A percentile compares a stretch with the other conserved stretches of the same genome.
These are phyloP conservation scores for Macrotis lagotis DNA, from an alignment of 2,113 vertebrate genomes.

Conservation along the genomic window DNA sequence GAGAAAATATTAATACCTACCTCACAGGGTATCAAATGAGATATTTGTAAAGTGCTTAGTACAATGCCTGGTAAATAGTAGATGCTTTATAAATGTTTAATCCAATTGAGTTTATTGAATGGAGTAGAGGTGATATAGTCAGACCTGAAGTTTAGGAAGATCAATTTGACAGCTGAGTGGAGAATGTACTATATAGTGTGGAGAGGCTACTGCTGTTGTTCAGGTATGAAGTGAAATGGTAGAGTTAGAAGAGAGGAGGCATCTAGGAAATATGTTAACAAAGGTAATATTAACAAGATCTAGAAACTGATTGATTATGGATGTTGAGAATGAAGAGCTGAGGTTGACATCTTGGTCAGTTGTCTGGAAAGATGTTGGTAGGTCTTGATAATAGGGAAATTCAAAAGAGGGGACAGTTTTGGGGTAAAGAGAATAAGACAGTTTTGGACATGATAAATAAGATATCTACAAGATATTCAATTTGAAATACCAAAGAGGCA, in stretches of 20 bases:
- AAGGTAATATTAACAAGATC: neutral
- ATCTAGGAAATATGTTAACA: neutral
- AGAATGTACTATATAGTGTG: neutral
- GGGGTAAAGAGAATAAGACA: too few relatives aligned
- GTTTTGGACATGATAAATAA: too few relatives aligned
- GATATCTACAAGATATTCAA: too few relatives aligned
- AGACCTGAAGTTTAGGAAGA: neutral
- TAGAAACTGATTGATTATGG: neutral
- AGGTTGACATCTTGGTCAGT: too few relatives aligned
- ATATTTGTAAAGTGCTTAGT: neutral
- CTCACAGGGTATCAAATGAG: neutral
- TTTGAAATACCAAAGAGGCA: too few relatives aligned
- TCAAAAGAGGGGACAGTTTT: too few relatives aligned
- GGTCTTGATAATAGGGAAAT: too few relatives aligned
- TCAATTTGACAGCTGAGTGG: neutral
- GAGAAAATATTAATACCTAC: neutral
- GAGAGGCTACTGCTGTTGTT: neutral
- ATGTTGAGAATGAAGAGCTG: too few relatives aligned
- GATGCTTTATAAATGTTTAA: neutral
- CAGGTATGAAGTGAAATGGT: neutral
- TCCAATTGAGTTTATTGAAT: neutral
- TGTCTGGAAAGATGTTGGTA: too few relatives aligned
- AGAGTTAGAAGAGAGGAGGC: neutral
- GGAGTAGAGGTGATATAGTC: neutral
- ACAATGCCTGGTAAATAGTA: neutral